Percentiles rank a stretch among this genome's conserved stretches.
Conservation (phyloP, 2,113 vertebrate species). For the Pseudorasbora parva region DNA sequence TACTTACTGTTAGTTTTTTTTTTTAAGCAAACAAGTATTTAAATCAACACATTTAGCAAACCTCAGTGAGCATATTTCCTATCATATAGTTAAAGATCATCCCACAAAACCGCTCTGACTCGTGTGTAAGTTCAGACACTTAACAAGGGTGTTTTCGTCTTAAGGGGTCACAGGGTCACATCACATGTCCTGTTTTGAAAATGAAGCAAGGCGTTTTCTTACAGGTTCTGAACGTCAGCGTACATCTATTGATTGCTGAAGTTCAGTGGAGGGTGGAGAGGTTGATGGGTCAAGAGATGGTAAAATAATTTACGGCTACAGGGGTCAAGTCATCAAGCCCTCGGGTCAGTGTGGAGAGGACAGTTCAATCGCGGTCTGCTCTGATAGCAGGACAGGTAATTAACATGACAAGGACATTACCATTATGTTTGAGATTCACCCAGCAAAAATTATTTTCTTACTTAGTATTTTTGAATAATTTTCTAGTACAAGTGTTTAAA, state of each 20-base stretch:
- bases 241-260: constrained; percentile 26
- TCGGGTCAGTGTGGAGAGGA: constrained; percentile 18
- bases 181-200: background rate
- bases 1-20: no score
- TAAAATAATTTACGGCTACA: constrained; percentile 16
- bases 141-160: background rate
- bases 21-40: background rate
- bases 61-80: background rate
- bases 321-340: background rate
- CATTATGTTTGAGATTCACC: background rate
- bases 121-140: background rate
- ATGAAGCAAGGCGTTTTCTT: background rate
- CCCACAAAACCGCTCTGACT: background rate
- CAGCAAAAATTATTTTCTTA: background rate
- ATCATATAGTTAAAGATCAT: background rate
- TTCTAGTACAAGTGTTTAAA: background rate
- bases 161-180: background rate
- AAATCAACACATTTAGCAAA: background rate
- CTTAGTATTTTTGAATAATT: background rate
- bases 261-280: constrained; percentile 19
- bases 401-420: background rate
- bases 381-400: background rate
- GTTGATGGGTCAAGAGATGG: constrained; percentile 19
- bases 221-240: constrained; percentile 1
- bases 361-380: background rate